Evolutionary conservation across 2,113 vertebrate species (phyloP).

Genomic region (Phalacrocorax aristotelis): DNA sequence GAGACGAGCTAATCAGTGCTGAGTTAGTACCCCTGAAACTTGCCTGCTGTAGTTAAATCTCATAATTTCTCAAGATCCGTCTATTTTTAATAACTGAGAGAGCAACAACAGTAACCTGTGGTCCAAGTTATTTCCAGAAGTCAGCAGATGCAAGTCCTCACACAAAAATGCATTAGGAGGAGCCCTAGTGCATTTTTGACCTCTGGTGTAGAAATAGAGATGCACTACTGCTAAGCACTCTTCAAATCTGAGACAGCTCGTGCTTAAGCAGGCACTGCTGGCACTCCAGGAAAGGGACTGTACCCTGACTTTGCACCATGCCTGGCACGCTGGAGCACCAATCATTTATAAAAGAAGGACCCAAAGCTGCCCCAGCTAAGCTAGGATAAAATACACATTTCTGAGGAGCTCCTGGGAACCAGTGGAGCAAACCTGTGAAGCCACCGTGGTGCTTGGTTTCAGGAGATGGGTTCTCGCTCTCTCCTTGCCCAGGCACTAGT

Average conservation of each 20-base stretch:
- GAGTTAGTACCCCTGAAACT: not conserved
- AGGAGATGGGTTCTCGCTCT: not conserved
- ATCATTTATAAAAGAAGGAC: not conserved
- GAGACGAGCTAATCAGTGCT: conserved; percentile 8
- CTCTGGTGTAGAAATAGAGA: not conserved
- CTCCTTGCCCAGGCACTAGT: not conserved
- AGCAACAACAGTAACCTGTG: not conserved
- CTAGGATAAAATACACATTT: not conserved
- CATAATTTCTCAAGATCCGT: not conserved
- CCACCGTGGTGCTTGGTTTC: not conserved
- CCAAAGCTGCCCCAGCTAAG: not conserved
- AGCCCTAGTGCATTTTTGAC: not conserved
- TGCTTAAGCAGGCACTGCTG: not conserved
- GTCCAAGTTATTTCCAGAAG: not conserved
- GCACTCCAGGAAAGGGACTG: not conserved
- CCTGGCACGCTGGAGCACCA: not conserved
- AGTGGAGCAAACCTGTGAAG: not conserved
- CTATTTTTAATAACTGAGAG: not conserved
- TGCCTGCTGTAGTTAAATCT: not conserved
- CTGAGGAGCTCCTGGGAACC: not conserved
- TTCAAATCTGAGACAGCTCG: not conserved
- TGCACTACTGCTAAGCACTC: not conserved
- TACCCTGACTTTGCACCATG: not conserved
- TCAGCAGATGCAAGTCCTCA: not conserved
- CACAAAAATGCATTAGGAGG: not conserved